Evolutionary conservation across 2,888 invertebrate species (phyloP), one percentile per base, ranked within the genome.

Genomic region (Nudaria mundana): DNA sequence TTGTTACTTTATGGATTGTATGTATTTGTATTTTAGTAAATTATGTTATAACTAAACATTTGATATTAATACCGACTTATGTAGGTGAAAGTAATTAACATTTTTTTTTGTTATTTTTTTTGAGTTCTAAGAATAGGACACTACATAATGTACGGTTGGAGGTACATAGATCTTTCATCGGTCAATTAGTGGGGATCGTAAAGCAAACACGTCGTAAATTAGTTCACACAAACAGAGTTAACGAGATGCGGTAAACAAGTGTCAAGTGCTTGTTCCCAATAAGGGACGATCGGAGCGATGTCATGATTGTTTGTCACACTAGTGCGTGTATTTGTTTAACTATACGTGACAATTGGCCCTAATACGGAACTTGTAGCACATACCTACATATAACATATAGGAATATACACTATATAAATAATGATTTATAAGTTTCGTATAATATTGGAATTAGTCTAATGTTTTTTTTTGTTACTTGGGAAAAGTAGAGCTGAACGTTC

Each of bases 171-270:
- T 70, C 71, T 54, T 66, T 71, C 71, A 73, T 68, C 62, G 64
- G 63, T 76, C 80, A 83, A 86, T 85, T 82, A 81, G 71, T 62
- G 69, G 58, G 58, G 71, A 67, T 65, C 69, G 68, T 64, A 62
- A 34, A 69, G 66, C 79, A 83, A 83, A 85, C 84, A 86, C 71
- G 57, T 82, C 85, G 86, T 86, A 86, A 88, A 86, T 86, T 77
- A 82, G 72, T 65, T 58, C 70, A 73, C 74, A 74, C 84, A 83
- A 84, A 84, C 86, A 84, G 48, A 69, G 65, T 74, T 81, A 84
- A 87, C 84, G 86, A 86, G 81, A 66, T 63, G 63, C 57, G 52
- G 75, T 79, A 82, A 83, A 85, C 85, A 84, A 67, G 71, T 69
- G 71, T 74, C 81, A 75, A 76, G 81, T 79, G 76, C 83, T 83